Conservation (phyloP, 2,888 invertebrate genomes). For the Sipha maydis region DNA sequence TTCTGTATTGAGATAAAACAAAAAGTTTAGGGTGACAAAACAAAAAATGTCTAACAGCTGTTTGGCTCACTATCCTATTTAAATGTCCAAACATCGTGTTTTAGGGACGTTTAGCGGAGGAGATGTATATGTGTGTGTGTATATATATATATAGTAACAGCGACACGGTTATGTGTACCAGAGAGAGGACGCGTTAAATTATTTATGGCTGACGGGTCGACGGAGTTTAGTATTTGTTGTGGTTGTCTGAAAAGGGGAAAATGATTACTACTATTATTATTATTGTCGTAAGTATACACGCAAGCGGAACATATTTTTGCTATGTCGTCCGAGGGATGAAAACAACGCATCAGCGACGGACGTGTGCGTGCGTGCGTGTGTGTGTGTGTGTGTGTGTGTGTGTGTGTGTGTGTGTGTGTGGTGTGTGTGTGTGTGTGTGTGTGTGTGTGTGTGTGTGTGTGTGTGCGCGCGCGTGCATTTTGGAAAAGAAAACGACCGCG, state of each 20-base stretch:
- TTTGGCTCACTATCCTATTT: conserved; percentile 41
- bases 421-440: background rate
- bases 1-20: background rate
- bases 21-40: background rate
- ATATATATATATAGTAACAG: background rate
- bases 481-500: background rate
- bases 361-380: background rate
- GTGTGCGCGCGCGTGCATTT: background rate
- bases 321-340: conserved; percentile 23
- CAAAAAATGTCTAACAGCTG: conserved; percentile 27
- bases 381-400: background rate
- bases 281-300: conserved; percentile 4
- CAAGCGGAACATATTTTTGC: conserved; percentile 37
- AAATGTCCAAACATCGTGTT: conserved; percentile 40
- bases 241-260: conserved; percentile 57
- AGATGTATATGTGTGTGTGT: no score
- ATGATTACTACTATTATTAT: conserved; percentile 46
- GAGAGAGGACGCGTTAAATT: conserved; percentile 47
- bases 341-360: conserved; percentile 6
- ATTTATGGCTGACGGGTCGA: conserved; percentile 50
- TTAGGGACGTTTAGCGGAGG: background rate
- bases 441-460: background rate
- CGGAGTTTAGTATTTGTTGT: conserved; percentile 35
- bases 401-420: background rate
- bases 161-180: conserved; percentile 10